A percentile compares a stretch with the other conserved stretches of the same genome.
These are phyloP conservation scores for Harmothoe impar DNA, from an alignment of 2,888 invertebrate genomes.

Conservation along the genomic window DNA sequence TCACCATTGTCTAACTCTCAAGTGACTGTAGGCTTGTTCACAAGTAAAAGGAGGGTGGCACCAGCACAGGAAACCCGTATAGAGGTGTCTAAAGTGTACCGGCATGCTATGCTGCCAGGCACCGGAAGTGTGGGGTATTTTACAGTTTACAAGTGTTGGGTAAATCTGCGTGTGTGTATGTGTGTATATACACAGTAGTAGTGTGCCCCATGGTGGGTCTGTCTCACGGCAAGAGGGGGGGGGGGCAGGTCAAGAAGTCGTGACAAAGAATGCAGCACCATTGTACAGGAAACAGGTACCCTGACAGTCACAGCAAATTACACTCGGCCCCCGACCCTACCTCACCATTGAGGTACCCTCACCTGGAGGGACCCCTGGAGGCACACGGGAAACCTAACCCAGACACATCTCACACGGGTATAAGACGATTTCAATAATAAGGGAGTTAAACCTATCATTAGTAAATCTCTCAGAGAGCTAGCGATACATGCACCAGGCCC, in stretches of 20 bases:
- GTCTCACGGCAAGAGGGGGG: too few relatives aligned
- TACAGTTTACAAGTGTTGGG: background rate
- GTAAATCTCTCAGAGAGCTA: background rate
- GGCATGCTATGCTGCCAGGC: background rate
- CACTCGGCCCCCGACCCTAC: too few relatives aligned
- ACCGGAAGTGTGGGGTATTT: conserved; percentile 7
- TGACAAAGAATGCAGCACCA: too few relatives aligned
- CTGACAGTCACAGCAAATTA: too few relatives aligned
- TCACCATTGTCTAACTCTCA: too few relatives aligned
- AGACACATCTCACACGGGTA: background rate
- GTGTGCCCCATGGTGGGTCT: too few relatives aligned
- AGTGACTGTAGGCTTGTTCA: too few relatives aligned
- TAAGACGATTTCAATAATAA: conserved; percentile 1
- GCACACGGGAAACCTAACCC: background rate
- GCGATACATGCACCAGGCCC: background rate
- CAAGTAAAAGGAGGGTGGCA: background rate
- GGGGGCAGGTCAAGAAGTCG: too few relatives aligned
- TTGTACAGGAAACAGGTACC: too few relatives aligned
- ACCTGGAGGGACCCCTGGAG: background rate
- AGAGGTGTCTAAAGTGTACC: background rate
- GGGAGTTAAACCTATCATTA: background rate
- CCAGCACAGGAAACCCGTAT: background rate
- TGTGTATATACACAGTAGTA: too few relatives aligned
- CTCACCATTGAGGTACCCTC: too few relatives aligned
- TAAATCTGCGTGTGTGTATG: too few relatives aligned